Base-by-base conservation (phyloP, 2,888 invertebrate species). In the Rhogogaster chlorosoma region DNA sequence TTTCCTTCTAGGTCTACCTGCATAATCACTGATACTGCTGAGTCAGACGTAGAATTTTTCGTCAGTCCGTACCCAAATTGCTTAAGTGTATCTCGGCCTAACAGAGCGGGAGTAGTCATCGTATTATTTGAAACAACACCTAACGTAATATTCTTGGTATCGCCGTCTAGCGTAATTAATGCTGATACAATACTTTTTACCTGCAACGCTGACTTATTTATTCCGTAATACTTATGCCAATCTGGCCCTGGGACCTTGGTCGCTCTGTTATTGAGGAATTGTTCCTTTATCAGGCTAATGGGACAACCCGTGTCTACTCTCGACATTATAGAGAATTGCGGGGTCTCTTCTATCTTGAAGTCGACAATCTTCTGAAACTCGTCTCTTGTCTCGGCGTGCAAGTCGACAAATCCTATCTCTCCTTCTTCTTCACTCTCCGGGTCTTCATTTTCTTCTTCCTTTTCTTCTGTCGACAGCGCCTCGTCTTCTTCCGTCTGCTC, bases 291-390 rank as follows among this genome's bases (percentile, higher is more conserved):
- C 36, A 86, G 26, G 53, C 86, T 86, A n/a, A 86, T 38, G n/a
- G 83, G 86, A 18, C 85, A 86, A 5, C 86, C 86, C 22, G 85
- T 85, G 70, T 86, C 86, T 70, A 85, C 80, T 61, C 84, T 83
- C 32, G 70, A 61, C 12, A 70, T 53, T 12, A 64, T 53, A 38
- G 86, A 84, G 53, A 86, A 86, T 12, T 22, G 71, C 22, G 32
- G 32, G 67, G 29, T 67, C 12, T 67, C 64, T n/a, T 67, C n/a
- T 7, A 86, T 84, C 9, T 85, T 53, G 29, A 85, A 85, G 1
- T 53, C 36, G 1, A 53, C 84, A 15, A 38, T 67, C 45, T 57
- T 73, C 22, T 86, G 84, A 18, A 85, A 86, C 5, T 86, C 84
- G 57, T 86, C 86, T 5, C 22, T 53, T 2, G 45, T 10, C 29